Conservation (phyloP, 2,113 vertebrate species). For the Neopipo cinnamomea region DNA sequence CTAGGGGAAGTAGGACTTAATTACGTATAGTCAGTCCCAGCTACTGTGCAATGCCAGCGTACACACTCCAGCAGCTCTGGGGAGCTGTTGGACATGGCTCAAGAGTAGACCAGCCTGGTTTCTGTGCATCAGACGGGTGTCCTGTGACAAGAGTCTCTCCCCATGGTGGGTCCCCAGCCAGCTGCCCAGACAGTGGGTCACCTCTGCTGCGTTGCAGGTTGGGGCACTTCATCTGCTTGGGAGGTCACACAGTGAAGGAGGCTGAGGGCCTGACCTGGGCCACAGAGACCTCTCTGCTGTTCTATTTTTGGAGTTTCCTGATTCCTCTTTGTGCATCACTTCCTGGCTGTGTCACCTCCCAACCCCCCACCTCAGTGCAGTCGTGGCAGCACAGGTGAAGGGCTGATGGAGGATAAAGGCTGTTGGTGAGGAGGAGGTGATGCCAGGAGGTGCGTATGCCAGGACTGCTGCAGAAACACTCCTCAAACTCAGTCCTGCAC, state of each 20-base stretch:
- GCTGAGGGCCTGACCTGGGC: background rate
- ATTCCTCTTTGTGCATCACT: background rate
- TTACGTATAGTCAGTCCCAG: background rate
- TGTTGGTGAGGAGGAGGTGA: background rate
- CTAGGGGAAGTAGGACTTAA: background rate
- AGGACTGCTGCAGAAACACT: background rate
- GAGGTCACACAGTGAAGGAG: background rate
- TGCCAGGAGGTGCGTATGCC: background rate
- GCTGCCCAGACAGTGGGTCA: background rate
- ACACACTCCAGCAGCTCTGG: rapidly evolving
- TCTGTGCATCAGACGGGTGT: rapidly evolving
- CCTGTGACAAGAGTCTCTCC: background rate
- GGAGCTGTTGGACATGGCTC: background rate
- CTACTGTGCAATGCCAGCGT: background rate
- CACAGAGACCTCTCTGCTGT: background rate
- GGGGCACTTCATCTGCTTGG: background rate
- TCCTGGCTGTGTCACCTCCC: background rate
- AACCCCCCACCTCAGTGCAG: rapidly evolving
- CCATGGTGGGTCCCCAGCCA: background rate
- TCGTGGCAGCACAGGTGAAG: background rate
- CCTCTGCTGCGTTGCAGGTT: background rate
- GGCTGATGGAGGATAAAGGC: background rate
- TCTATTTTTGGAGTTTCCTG: background rate
- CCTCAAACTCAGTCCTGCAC: background rate
- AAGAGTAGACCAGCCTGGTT: background rate